Percentiles rank a stretch among this genome's conserved stretches.
Evolutionary conservation across 2,888 invertebrate species (phyloP).

Genomic region (Pyrrhosoma nymphula): DNA sequence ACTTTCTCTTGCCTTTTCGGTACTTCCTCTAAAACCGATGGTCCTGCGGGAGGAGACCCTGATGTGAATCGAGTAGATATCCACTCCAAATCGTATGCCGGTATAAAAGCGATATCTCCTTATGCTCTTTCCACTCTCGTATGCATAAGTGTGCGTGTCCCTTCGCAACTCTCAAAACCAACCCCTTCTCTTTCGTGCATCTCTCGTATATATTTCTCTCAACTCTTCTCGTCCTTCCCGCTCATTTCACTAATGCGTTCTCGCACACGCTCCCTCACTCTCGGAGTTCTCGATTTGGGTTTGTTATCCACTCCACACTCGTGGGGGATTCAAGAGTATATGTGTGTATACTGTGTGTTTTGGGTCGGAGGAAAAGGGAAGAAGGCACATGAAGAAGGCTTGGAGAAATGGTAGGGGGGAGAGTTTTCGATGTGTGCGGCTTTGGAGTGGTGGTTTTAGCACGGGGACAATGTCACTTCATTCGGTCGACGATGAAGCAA

Average conservation of each 20-base stretch:
- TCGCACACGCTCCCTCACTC: background rate
- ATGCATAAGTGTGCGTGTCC: background rate
- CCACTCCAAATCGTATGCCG: background rate
- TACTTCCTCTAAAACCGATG: background rate
- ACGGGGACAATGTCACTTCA: background rate
- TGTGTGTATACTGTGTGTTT: too few relatives aligned
- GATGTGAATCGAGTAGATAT: background rate
- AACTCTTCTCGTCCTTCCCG: background rate
- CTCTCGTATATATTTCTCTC: background rate
- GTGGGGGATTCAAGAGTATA: too few relatives aligned
- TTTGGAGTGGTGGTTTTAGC: too few relatives aligned
- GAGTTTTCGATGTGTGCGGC: background rate
- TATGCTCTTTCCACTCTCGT: background rate
- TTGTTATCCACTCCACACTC: background rate
- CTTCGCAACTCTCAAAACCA: background rate
- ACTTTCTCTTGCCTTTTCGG: background rate
- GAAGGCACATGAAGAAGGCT: background rate
- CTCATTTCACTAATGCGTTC: conserved; percentile 30
- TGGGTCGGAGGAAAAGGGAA: too few relatives aligned
- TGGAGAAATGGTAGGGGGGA: background rate
- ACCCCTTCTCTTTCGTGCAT: background rate
- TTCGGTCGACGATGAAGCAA: background rate
- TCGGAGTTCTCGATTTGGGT: background rate
- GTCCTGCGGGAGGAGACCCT: background rate
- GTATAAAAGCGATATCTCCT: background rate